Evolutionary conservation across 2,888 invertebrate genomes (phyloP).

Genomic region (Cybosia mesomella): DNA sequence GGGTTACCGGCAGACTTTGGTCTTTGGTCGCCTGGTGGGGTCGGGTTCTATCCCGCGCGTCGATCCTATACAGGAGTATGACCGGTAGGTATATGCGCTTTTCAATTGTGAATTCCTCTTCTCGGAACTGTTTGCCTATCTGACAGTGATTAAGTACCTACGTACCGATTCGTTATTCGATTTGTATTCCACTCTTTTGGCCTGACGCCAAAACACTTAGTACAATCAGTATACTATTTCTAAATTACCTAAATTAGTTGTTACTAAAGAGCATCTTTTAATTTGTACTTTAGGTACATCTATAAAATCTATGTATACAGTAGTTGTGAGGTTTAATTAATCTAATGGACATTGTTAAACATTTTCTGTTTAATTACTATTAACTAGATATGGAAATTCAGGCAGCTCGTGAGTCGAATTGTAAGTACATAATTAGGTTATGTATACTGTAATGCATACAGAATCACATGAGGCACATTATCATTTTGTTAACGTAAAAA

Average conservation of each 20-base stretch:
- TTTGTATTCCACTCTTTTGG: conserved; percentile 61
- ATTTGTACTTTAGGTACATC: conserved; percentile 27
- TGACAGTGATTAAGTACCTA: conserved; percentile 57
- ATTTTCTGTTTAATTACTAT: background rate
- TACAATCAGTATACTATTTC: conserved; percentile 44
- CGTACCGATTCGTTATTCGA: conserved; percentile 62
- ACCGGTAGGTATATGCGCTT: too few species aligned
- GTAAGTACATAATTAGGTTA: background rate
- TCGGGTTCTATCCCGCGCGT: too few species aligned
- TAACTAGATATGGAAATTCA: background rate
- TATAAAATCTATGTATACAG: conserved; percentile 2
- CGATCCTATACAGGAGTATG: too few species aligned
- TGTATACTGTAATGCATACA: background rate
- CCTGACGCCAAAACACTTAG: conserved; percentile 57
- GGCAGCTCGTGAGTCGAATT: background rate
- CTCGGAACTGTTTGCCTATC: conserved; percentile 40
- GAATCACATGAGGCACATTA: background rate
- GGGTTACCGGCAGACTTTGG: too few species aligned
- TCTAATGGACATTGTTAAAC: background rate
- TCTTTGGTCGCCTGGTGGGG: too few species aligned
- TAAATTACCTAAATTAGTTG: conserved; percentile 47
- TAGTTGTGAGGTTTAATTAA: background rate
- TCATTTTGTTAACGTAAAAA: background rate
- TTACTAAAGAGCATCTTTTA: conserved; percentile 32
- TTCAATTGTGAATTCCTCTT: conserved; percentile 25